Base-by-base conservation (phyloP, 2,888 invertebrate genomes). In the Andrena camellia region DNA sequence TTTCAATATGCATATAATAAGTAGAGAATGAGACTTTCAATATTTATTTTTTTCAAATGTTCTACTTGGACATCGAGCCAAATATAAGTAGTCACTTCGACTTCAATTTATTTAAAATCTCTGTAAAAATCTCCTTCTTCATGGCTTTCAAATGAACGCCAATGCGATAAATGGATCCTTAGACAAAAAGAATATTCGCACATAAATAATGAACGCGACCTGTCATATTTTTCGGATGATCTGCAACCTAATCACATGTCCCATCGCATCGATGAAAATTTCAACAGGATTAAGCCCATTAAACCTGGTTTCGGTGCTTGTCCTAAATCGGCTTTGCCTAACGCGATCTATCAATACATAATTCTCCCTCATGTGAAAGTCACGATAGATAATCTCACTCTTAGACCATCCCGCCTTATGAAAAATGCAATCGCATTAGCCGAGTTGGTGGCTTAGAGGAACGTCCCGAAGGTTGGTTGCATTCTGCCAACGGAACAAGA, bases 361-460 rank as follows among this genome's bases (percentile, higher is more conserved):
- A 70, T 60, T 69, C 33, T 23, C 35, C 50, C 42, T 63, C n/a
- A 29, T 26, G 42, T 29, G 50, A 33, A 68, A 68, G 62, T 33
- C 54, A 57, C 23, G 31, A 23, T 13, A 52, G 60, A 60, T 60
- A 72, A 68, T 73, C 48, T 68, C 23, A 10, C 67, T 42, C 48
- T 50, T 33, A 48, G 29, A 57, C n/a, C 54, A 29, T 50, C 57
- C 7, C 7, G 42, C 20, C 64, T 64, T 60, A 74, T 74, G 64
- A 79, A 79, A 69, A 69, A 79, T 66, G 69, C 64, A 74, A 48
- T 64, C 23, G 50, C 68, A 64, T 74, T 69, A 79, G 59, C 63
- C 5, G 10, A 50, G 74, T 59, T 59, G 26, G 59, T 33, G 13
- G 52, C n/a, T 48, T 17, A 42, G 1, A 54, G 50, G 31, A 66